Conservation (phyloP, 2,113 vertebrate genomes). For the Zosterops pallidus region DNA sequence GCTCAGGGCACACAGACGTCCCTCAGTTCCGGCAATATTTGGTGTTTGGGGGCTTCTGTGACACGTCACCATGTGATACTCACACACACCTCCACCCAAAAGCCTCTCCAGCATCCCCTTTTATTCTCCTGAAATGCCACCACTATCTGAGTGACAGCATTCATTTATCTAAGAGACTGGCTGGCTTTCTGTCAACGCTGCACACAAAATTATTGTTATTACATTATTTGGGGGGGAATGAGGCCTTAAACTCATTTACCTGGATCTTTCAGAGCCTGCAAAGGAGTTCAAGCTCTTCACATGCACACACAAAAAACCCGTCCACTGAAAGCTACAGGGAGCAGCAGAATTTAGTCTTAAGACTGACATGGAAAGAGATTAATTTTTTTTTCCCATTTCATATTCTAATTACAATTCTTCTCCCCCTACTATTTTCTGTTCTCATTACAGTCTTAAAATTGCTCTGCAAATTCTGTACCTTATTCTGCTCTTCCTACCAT, state of each 20-base stretch:
- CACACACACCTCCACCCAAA: neutral
- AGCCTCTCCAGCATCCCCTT: neutral
- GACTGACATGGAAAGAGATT: slow-evolving; percentile 77
- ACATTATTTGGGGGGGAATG: neutral
- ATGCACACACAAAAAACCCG: neutral
- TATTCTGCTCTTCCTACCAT: slow-evolving; percentile 78
- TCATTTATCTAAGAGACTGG: neutral
- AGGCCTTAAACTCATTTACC: slow-evolving; percentile 54
- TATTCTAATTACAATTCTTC: slow-evolving; percentile 82
- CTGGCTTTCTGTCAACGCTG: neutral
- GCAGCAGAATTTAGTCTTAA: slow-evolving; percentile 71
- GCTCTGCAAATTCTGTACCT: slow-evolving; percentile 77
- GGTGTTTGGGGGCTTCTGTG: neutral
- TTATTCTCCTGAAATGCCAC: neutral
- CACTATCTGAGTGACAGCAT: neutral
- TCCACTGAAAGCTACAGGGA: slow-evolving; percentile 35
- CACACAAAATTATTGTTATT: slow-evolving; percentile 34
- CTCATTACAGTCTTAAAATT: slow-evolving; percentile 82
- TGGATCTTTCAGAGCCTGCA: slow-evolving; percentile 38
- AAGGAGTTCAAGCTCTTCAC: slow-evolving; percentile 23
- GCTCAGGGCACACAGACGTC: neutral
- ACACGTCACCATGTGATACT: rapidly evolving
- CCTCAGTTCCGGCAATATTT: neutral
- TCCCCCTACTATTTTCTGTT: slow-evolving; percentile 75
- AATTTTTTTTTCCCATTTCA: slow-evolving; percentile 76